Base-by-base conservation (phyloP, 2,888 invertebrate species). In the Caenorhabditis macrosperma region DNA sequence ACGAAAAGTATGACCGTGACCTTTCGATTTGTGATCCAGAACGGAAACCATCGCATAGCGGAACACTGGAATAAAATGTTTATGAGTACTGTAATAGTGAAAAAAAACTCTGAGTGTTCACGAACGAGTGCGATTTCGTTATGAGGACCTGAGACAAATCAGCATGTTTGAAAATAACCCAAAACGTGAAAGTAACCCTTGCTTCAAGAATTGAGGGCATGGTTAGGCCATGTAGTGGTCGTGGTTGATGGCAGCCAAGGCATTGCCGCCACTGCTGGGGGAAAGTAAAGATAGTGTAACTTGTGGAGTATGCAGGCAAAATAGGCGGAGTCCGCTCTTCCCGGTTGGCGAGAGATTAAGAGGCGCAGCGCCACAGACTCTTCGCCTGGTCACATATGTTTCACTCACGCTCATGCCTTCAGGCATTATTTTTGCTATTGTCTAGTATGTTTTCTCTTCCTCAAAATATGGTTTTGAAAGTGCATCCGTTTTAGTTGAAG, bases 271-370 rank as follows among this genome's bases (percentile, higher is more conserved):
- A 17, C 59, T 22, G 26, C 26, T 41, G 38, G 59, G n/a, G 10
- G 26, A 41, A 28, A 35, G 2, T 1, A 59, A 22, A 44, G 24
- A 59, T n/a, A 10, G 26, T 2, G 59, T 12, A 44, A 59, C 59
- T 59, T 41, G 44, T 9, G 44, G 59, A 59, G 59, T 17, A 9
- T 28, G 44, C 59, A 59, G 41, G 28, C 59, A 50, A 59, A 72
- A n/a, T 33, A 64, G 74, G 74, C 64, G 74, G 74, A 64, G 64
- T 28, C 20, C n/a, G 10, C 44, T 59, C 17, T 44, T 59, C 26
- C 26, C 59, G 22, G 59, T 59, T 44, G 59, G n/a, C 44, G 71
- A 74, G 59, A 74, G 64, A 74, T 66, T 64, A 71, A 71, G 71
- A 71, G 61, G 71, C 71, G 71, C 71, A 71, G 71, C 28, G 38